Conservation (phyloP, 2,888 invertebrate species). For the Kryphioiulus occultus region DNA sequence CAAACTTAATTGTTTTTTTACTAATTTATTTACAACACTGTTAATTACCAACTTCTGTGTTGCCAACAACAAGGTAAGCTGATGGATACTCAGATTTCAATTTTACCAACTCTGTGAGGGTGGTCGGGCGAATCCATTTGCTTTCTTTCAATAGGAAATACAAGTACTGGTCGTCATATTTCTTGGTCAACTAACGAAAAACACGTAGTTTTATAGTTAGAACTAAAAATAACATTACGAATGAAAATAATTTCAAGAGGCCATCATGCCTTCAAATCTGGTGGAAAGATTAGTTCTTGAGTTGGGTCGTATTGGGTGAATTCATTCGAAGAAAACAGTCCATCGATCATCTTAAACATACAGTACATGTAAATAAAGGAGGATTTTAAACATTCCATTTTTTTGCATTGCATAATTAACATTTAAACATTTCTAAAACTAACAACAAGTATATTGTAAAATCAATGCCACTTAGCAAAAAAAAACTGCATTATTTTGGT, state of each 20-base stretch:
- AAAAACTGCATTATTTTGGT: too few species aligned
- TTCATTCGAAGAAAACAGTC: slow-evolving; percentile 56
- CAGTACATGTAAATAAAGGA: too few species aligned
- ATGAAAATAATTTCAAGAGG: background rate
- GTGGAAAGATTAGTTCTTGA: slow-evolving; percentile 92
- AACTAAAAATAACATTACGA: background rate
- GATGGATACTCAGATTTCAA: slow-evolving; percentile 73
- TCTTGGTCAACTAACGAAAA: slow-evolving; percentile 59
- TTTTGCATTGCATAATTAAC: too few species aligned
- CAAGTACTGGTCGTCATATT: slow-evolving; percentile 70
- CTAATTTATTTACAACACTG: too few species aligned
- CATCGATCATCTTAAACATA: slow-evolving; percentile 43
- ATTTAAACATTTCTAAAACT: too few species aligned
- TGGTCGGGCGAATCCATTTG: slow-evolving; percentile 79
- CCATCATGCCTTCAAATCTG: slow-evolving; percentile 73
- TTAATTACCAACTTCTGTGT: slow-evolving; percentile 86
- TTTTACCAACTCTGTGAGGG: slow-evolving; percentile 71
- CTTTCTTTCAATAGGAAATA: slow-evolving; percentile 71
- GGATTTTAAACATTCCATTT: too few species aligned
- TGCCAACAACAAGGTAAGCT: slow-evolving; percentile 86
- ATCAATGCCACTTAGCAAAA: too few species aligned
- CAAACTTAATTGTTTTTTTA: too few species aligned
- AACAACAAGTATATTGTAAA: too few species aligned
- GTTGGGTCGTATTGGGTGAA: slow-evolving; percentile 78
- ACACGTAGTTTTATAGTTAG: background rate